These are phyloP conservation scores for Ibycter americanus DNA, from an alignment of 2,797 vertebrate species.

Conservation along the genomic window DNA sequence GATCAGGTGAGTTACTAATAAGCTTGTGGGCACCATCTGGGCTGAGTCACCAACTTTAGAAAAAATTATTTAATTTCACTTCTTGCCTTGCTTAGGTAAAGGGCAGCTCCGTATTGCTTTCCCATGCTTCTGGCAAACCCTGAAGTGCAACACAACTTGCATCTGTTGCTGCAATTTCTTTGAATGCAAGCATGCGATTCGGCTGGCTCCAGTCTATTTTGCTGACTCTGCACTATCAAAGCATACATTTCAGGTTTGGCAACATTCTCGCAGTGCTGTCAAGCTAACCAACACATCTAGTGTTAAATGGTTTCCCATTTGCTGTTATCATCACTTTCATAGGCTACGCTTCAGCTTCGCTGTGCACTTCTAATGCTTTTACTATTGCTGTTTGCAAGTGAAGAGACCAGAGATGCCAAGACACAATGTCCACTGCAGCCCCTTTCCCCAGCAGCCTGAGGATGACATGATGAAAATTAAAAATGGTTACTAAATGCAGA, in stretches of 20 bases:
- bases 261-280: neutral
- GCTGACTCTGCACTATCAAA: neutral
- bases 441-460: neutral
- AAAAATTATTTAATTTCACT: neutral
- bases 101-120: neutral
- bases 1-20: neutral
- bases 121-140: neutral
- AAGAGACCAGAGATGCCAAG: neutral
- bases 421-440: rapidly evolving
- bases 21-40: neutral
- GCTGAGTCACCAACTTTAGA: neutral
- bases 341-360: neutral
- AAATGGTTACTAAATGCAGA: neutral
- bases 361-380: neutral
- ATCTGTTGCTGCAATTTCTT: neutral
- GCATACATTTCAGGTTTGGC: neutral
- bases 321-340: constrained; percentile 55
- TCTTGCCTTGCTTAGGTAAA: neutral
- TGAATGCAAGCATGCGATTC: neutral
- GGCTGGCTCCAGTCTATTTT: neutral
- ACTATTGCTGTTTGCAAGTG: neutral
- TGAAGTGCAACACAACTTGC: neutral
- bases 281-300: neutral
- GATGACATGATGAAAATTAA: neutral
- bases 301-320: constrained; percentile 20